Percentiles rank a stretch among this genome's conserved stretches.
phyloP scores from a whole-genome alignment of 2,113 vertebrate genomes.

The Nesoenas mayeri region DNA sequence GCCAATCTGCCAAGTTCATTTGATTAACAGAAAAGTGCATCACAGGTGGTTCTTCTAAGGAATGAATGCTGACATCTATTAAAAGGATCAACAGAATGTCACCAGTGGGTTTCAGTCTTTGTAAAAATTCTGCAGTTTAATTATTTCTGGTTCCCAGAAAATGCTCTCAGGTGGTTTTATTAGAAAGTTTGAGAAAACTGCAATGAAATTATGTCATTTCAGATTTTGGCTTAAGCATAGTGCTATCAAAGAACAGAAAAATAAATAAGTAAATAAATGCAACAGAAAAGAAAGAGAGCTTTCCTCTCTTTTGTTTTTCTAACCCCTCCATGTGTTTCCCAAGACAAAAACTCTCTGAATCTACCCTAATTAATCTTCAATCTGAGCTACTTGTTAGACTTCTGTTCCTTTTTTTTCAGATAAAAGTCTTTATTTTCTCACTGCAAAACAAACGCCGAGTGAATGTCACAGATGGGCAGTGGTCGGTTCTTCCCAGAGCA shows the following conservation, averaged over 20 bases:
- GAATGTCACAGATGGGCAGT: not conserved
- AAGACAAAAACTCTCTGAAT: not conserved
- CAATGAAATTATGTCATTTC: not conserved
- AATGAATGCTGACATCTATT: not conserved
- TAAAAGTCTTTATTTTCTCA: not conserved
- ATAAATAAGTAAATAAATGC: not conserved
- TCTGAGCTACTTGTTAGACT: not conserved
- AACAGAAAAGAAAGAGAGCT: no score
- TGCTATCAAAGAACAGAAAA: not conserved
- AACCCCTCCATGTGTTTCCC: not conserved
- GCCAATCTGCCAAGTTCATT: not conserved
- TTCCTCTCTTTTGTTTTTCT: not conserved
- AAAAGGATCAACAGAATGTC: not conserved
- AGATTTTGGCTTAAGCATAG: not conserved
- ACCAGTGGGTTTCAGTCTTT: not conserved
- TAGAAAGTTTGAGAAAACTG: not conserved
- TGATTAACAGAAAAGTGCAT: not conserved
- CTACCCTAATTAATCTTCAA: not conserved
- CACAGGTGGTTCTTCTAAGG: not conserved
- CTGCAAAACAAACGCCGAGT: not conserved
- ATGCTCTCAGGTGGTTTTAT: not conserved
- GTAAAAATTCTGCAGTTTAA: not conserved
- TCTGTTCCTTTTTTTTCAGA: not conserved
- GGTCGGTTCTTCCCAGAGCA: not conserved
- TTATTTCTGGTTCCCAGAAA: not conserved